These are phyloP conservation scores for Congeria kusceri DNA, from an alignment of 2,888 invertebrate species.

Conservation along the genomic window DNA sequence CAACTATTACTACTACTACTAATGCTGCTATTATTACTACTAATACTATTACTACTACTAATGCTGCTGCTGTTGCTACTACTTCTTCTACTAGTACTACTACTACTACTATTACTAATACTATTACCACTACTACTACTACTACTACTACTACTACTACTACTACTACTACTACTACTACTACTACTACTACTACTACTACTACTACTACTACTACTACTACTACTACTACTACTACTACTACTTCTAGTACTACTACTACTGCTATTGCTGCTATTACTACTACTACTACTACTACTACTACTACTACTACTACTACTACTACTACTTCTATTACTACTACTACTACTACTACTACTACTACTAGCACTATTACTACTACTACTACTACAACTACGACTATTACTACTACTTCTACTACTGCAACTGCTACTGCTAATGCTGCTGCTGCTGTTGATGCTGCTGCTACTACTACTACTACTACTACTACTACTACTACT, in stretches of 20 bases:
- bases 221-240: constrained; percentile 18
- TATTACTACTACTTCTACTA: constrained; percentile 43
- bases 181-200: constrained; percentile 49
- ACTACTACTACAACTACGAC: constrained; percentile 51
- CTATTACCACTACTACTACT: constrained; percentile 52
- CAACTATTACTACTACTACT: constrained; percentile 44
- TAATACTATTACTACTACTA: constrained; percentile 21
- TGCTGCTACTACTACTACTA: constrained; percentile 50
- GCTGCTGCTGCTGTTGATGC: constrained; percentile 8
- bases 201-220: constrained; percentile 32
- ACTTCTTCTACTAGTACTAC: constrained; percentile 28
- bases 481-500: constrained; percentile 52
- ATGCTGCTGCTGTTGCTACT: constrained; percentile 14
- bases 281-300: constrained; percentile 26
- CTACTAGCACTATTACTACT: constrained; percentile 27
- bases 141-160: constrained; percentile 53
- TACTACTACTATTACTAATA: constrained; percentile 53
- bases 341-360: constrained; percentile 28
- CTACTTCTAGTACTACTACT: constrained; percentile 14
- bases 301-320: constrained; percentile 36
- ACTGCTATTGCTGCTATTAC: constrained; percentile 11
- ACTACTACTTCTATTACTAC: constrained; percentile 36
- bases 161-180: constrained; percentile 51
- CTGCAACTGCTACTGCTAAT: constrained; percentile 48
- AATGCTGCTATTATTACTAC: constrained; percentile 32